Evolutionary conservation across 2,113 vertebrate genomes (phyloP).

Genomic region (Psilopogon haemacephalus): DNA sequence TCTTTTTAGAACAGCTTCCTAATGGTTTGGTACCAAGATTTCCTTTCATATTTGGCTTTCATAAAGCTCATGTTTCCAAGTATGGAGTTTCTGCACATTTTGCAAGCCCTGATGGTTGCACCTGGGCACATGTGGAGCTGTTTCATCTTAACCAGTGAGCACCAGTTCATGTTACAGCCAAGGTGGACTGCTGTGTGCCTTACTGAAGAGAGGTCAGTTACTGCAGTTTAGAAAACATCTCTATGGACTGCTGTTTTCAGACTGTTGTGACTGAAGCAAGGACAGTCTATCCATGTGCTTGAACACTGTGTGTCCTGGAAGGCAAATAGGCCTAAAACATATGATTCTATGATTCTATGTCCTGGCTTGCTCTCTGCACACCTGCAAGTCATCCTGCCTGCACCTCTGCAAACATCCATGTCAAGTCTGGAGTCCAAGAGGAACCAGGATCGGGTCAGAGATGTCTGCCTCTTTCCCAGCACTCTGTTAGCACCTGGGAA

Average conservation of each 20-base stretch:
- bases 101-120: neutral
- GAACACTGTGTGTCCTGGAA: neutral
- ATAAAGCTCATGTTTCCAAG: neutral
- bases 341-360: too few species aligned
- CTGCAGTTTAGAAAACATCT: neutral
- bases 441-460: too few species aligned
- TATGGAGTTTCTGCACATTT: neutral
- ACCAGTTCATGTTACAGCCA: fast-evolving
- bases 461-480: too few species aligned
- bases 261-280: neutral
- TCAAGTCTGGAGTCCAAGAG: too few species aligned
- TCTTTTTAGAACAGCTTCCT: neutral
- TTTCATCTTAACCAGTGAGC: neutral
- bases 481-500: too few species aligned
- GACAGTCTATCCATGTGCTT: fast-evolving
- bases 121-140: neutral
- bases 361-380: too few species aligned
- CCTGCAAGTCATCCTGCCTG: too few species aligned
- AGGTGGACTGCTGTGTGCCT: neutral
- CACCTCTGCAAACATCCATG: too few species aligned
- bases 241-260: neutral
- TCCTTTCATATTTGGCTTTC: neutral
- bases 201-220: neutral
- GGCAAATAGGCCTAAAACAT: too few species aligned
- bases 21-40: neutral